phyloP scores from a whole-genome alignment of 2,797 vertebrate genomes.

The Coluber constrictor region DNA sequence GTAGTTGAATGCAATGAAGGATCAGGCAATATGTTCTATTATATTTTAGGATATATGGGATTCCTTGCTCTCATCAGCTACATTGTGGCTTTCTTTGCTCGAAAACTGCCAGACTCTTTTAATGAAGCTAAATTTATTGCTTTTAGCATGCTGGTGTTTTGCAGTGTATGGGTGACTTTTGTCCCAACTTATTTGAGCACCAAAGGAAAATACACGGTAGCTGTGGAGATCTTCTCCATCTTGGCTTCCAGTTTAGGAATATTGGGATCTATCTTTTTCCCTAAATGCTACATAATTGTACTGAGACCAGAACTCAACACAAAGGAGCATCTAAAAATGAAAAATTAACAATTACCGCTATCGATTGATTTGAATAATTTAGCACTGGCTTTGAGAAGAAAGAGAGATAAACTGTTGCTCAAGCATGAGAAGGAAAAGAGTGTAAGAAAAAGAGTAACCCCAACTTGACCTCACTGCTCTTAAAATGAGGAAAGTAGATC shows the following conservation, averaged over 20 bases:
- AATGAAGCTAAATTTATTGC: not conserved
- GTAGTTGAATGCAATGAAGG: slow-evolving; percentile 7
- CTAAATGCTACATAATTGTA: not conserved
- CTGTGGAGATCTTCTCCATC: not conserved
- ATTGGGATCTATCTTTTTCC: not conserved
- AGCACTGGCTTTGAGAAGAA: not conserved
- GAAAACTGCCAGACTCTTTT: not conserved
- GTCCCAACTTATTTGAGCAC: not conserved
- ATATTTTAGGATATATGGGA: slow-evolving; percentile 27
- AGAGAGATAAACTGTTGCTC: not conserved
- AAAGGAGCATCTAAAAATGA: not conserved
- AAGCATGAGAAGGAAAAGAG: not conserved
- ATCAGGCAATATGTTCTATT: slow-evolving; percentile 7
- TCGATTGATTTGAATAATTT: not conserved
- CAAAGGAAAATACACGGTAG: not conserved
- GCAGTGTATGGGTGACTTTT: not conserved
- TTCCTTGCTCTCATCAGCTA: slow-evolving; percentile 5
- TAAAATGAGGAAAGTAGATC: not conserved
- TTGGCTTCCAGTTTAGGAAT: not conserved
- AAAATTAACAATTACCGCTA: not conserved
- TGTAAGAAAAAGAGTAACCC: not conserved
- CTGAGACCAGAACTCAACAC: not conserved
- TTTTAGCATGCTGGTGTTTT: not conserved
- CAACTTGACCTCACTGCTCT: not conserved
- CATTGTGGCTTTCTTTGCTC: not conserved